Percentiles rank a stretch among this genome's conserved stretches.
phyloP scores from a whole-genome alignment of 2,888 invertebrate species.

The Stenodema calcarata region DNA sequence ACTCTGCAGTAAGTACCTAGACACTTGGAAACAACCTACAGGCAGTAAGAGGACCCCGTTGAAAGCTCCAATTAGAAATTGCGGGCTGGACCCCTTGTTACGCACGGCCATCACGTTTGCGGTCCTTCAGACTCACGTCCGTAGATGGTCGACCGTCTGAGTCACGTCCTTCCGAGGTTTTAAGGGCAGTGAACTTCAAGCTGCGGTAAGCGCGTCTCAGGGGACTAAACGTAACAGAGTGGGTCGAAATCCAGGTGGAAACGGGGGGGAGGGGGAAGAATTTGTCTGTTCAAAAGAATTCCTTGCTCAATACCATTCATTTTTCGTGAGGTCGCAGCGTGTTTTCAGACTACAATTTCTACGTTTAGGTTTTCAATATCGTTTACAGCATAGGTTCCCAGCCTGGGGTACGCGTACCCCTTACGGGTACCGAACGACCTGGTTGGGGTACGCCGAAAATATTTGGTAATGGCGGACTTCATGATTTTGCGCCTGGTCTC shows the following conservation, averaged over 20 bases:
- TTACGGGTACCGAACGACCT: too few relatives aligned
- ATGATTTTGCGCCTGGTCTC: too few relatives aligned
- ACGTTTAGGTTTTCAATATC: too few relatives aligned
- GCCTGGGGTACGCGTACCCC: too few relatives aligned
- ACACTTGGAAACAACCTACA: not conserved
- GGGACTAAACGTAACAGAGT: not conserved
- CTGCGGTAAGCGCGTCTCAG: not conserved
- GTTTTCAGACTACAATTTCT: not conserved
- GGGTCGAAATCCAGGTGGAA: not conserved
- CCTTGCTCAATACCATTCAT: not conserved
- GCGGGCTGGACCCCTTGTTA: not conserved
- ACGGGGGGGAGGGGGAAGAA: not conserved
- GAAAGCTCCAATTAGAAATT: not conserved
- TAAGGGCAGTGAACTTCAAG: constrained; percentile 11
- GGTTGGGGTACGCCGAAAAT: too few relatives aligned
- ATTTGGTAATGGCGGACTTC: too few relatives aligned
- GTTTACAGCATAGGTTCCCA: too few relatives aligned
- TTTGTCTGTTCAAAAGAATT: not conserved
- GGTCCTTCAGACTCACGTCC: constrained; percentile 1
- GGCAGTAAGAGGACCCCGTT: not conserved
- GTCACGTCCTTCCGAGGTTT: constrained; percentile 11
- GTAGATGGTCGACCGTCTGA: not conserved
- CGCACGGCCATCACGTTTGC: constrained; percentile 12
- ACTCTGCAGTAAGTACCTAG: not conserved
- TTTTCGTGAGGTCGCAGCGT: not conserved